Percentiles rank a stretch among this genome's conserved stretches.
phyloP scores from a whole-genome alignment of 35 echinoderm and acorn worm species.

The Anneissia japonica region DNA sequence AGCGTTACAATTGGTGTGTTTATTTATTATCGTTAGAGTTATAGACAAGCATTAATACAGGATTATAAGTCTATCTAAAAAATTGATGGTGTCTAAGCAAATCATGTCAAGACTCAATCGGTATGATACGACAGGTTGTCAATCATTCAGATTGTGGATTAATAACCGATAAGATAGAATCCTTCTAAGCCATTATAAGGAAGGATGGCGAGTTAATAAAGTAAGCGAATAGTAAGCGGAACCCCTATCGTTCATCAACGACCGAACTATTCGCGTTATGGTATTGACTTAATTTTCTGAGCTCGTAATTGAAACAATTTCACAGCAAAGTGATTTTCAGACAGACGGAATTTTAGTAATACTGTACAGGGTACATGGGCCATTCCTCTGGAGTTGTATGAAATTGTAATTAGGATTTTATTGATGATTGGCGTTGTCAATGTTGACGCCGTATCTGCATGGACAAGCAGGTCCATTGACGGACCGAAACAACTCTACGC shows the following conservation, averaged over 20 bases:
- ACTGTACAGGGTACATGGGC: neutral
- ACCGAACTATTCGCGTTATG: neutral
- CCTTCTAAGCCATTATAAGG: neutral
- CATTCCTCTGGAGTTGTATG: neutral
- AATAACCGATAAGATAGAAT: neutral
- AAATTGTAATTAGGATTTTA: neutral
- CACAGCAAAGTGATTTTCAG: neutral
- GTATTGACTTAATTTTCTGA: neutral
- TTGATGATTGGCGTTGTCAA: neutral
- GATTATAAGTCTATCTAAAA: too few species aligned
- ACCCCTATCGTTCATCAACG: neutral
- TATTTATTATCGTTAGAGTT: too few species aligned
- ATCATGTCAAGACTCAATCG: neutral
- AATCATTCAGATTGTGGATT: neutral
- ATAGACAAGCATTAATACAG: too few species aligned
- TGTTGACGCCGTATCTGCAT: neutral
- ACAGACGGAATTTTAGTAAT: neutral
- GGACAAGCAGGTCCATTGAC: neutral
- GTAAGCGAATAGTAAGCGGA: neutral
- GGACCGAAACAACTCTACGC: neutral
- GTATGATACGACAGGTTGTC: neutral
- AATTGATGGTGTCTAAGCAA: neutral
- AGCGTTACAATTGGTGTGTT: too few species aligned
- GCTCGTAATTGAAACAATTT: neutral
- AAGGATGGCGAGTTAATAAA: neutral